Percentiles rank a stretch among this genome's conserved stretches.
phyloP scores from a whole-genome alignment of 2,888 invertebrate species.

The Trissolcus japonicus region DNA sequence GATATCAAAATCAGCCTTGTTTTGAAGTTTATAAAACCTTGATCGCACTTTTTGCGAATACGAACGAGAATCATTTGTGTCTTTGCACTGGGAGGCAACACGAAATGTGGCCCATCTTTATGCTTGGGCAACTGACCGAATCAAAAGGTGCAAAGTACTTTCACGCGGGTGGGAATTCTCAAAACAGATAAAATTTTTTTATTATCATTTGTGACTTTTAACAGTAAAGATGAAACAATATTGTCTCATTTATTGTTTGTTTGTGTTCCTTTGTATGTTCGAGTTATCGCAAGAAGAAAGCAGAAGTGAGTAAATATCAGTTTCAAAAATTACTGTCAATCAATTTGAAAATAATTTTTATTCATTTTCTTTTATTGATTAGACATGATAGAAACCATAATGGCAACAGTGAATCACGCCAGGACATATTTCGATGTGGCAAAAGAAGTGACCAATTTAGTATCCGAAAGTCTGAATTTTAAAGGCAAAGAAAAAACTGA shows the following conservation, averaged over 20 bases:
- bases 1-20: not conserved
- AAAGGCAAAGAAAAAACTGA: conserved; percentile 64
- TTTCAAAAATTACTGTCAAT: not conserved
- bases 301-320: conserved; percentile 57
- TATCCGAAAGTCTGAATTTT: conserved; percentile 78
- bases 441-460: conserved; percentile 80
- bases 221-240: conserved; percentile 49
- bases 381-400: conserved; percentile 76
- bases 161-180: not conserved
- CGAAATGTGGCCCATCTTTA: conserved; percentile 31
- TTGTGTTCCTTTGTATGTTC: conserved; percentile 21
- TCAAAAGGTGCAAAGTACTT: conserved; percentile 17
- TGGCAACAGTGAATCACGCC: conserved; percentile 77
- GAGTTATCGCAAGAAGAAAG: conserved; percentile 41
- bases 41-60: not conserved
- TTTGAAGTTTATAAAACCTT: not conserved
- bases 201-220: conserved; percentile 19
- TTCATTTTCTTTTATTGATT: not conserved
- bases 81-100: conserved; percentile 13
- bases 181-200: conserved; percentile 20
- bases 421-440: conserved; percentile 77
- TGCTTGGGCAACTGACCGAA: conserved; percentile 61
- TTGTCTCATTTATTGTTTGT: conserved; percentile 17
- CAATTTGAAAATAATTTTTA: not conserved
- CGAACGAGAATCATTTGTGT: conserved; percentile 4